Percentiles rank a stretch among this genome's conserved stretches.
These are phyloP conservation scores for Drosophila melanogaster DNA, from an alignment of 1,140 invertebrate species.

Conservation along the genomic window Release_6_plus_ISO1_MT NC_004354.4:15897501-15898000, in stretches of 20 bases:
- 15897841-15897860: no score
- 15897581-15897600: slow-evolving; percentile 54
- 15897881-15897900: no score
- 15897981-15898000: neutral
- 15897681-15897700: neutral
- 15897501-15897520: slow-evolving; percentile 83
- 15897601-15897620: slow-evolving; percentile 59
- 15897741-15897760: no score
- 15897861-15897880: no score
- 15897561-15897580: slow-evolving; percentile 58
- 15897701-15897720: neutral
- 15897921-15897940: neutral
- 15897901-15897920: no score
- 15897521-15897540: slow-evolving; percentile 84
- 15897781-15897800: no score
- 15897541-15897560: slow-evolving; percentile 76
- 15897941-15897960: neutral
- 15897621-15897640: slow-evolving; percentile 21
- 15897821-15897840: no score
- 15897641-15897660: slow-evolving; percentile 60
- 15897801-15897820: no score
- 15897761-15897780: no score
- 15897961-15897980: neutral
- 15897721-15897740: neutral
- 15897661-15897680: slow-evolving; percentile 36